Evolutionary conservation across 2,113 vertebrate species (phyloP), one percentile per base, ranked within the genome.

Genomic region (Gorsachius goisagi): DNA sequence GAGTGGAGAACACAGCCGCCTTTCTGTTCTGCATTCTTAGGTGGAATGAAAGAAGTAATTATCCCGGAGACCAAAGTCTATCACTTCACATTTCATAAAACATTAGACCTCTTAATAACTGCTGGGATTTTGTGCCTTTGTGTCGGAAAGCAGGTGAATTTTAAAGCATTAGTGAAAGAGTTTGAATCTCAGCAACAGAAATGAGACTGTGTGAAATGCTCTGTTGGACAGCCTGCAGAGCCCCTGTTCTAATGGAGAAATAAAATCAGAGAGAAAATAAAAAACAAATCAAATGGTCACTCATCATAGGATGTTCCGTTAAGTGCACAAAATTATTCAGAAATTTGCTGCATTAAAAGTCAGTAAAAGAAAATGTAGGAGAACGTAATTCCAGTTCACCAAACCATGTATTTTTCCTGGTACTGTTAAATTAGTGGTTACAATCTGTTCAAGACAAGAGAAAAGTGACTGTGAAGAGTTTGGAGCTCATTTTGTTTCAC

Each of bases 71-170:
- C 41, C 45, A 96, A 89, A 83, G 67, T 76, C 35, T 67, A 67
- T 75, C 71, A 81, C 85, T 89, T 84, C 39, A 55, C 33, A 72
- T 96, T 95, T 87, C 77, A 68, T 89, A 93, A 82, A 78, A 64
- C 56, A 64, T 82, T 49, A 28, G 27, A 47, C 56, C 75, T 89
- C 82, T 89, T 79, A 95, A 85, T 94, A 89, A 85, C 59, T 83
- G 35, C 71, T 90, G 74, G 53, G n/a, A 67, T 77, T 55, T 73
- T 53, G 35, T 91, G 55, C 49, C 44, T 81, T 72, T 75, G 52
- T 72, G 45, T 68, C 74, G 77, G 75, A 76, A 88, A 91, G 71
- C 37, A 76, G 53, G 16, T 53, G n/a, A 73, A 37, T 74, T 94
- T 91, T 83, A 80, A 49, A 85, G 39, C 27, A 15, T 44, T 82